phyloP scores from a whole-genome alignment of 2,888 invertebrate species.

The Eristalis arbustorum region DNA sequence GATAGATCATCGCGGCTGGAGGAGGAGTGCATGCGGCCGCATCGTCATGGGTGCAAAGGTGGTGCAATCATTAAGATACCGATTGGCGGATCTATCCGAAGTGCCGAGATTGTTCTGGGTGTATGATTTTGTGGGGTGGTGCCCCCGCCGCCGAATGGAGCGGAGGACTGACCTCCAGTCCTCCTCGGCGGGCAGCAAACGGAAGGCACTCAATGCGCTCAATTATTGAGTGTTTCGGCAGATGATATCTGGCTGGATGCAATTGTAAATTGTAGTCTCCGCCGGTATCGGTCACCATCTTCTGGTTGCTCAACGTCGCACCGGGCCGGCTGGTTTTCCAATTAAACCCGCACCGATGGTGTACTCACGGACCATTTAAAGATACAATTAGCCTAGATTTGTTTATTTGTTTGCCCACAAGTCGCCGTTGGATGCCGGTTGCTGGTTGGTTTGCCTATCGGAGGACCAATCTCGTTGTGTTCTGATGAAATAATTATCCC shows the following conservation, averaged over 20 bases:
- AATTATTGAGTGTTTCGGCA: slow-evolving; percentile 70
- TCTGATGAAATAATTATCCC: slow-evolving; percentile 64
- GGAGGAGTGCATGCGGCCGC: not conserved
- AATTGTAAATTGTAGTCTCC: slow-evolving; percentile 57
- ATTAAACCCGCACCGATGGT: slow-evolving; percentile 42
- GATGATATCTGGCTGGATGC: slow-evolving; percentile 65
- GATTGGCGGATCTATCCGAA: slow-evolving; percentile 56
- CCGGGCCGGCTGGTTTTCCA: slow-evolving; percentile 19
- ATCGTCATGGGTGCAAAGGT: slow-evolving; percentile 65
- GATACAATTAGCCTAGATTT: slow-evolving; percentile 68
- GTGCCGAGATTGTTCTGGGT: slow-evolving; percentile 24
- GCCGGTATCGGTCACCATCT: slow-evolving; percentile 62
- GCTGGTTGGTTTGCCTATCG: slow-evolving; percentile 25
- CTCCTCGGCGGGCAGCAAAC: slow-evolving; percentile 42
- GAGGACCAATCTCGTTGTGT: slow-evolving; percentile 35
- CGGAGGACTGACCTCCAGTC: slow-evolving; percentile 59
- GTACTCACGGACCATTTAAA: slow-evolving; percentile 20
- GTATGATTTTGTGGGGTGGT: slow-evolving; percentile 52
- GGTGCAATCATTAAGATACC: slow-evolving; percentile 70
- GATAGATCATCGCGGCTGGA: slow-evolving; percentile 61
- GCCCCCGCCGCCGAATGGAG: slow-evolving; percentile 38
- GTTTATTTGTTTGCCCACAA: slow-evolving; percentile 50
- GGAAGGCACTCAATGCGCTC: slow-evolving; percentile 66
- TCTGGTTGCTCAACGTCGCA: slow-evolving; percentile 40
- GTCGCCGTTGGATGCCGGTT: not conserved